Conservation (phyloP, 2,797 vertebrate species). For the Dallia pectoralis region DNA sequence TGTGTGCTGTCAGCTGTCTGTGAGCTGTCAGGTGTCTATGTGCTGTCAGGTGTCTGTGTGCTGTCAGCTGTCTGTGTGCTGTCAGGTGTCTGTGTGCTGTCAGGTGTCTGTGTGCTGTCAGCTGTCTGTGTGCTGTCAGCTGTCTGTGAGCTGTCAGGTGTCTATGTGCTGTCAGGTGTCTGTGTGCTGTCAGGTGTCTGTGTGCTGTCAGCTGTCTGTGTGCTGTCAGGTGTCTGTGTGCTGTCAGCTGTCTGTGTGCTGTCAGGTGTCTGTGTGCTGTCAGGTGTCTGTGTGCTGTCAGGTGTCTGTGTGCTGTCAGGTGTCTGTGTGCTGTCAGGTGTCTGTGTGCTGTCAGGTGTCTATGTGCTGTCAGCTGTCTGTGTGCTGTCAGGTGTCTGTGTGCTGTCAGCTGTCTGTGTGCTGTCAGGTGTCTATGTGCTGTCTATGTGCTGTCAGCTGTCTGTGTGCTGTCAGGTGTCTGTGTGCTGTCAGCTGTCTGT, state of each 20-base stretch:
- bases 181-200: no score
- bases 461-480: background rate
- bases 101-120: background rate
- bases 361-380: no score
- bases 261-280: background rate
- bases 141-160: conserved; percentile 21
- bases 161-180: no score
- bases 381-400: background rate
- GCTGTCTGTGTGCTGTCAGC: conserved; percentile 74
- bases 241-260: background rate
- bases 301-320: conserved; percentile 8
- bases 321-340: no score
- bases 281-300: conserved; percentile 26
- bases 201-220: background rate
- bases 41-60: no score
- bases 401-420: background rate
- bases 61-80: background rate
- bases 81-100: background rate
- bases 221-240: no score
- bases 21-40: no score
- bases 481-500: background rate
- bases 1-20: background rate
- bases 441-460: conserved; percentile 73
- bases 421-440: conserved; percentile 15
- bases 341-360: background rate